Evolutionary conservation across 2,113 vertebrate genomes (phyloP), one percentile per base, ranked within the genome.

Genomic region (Apodemus sylvaticus): DNA sequence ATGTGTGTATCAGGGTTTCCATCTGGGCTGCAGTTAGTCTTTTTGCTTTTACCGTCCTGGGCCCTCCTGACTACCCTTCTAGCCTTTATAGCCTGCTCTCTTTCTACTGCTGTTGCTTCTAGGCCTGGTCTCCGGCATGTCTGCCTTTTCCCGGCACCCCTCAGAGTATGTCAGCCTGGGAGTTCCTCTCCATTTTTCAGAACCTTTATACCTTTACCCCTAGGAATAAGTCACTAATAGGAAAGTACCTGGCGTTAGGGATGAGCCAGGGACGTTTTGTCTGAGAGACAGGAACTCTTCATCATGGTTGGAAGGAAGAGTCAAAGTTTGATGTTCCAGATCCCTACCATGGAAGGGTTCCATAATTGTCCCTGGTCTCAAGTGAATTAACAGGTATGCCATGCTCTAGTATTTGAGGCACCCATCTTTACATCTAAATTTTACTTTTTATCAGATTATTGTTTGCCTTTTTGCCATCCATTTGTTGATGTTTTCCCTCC

Each of bases 261-360:
- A 48, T 87, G 88, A 92, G 24, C 19, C 13, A 14, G 19, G 83
- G 48, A 17, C 14, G 24, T 87, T 94, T 71, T n/a, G 39, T 91
- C 66, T 82, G 92, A 95, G 91, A 90, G 64, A 89, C 39, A 22
- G 3, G 45, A 82, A 19, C 9, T 93, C 53, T 91, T 94, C 2
- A 48, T 42, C 13, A 29, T 31, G 36, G 34, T 81, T 29, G 53
- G 36, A 11, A 79, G 71, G 42, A 90, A 76, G 91, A 36, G 17
- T 31, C 55, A 93, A 77, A 34, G 51, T 86, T 60, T 91, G 66
- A 79, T 89, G 42, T 89, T 95, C 17, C 66, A 55, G 1, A 31
- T 7, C 14, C 42, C 10, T 19, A 4, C 66, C 36, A 73, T 87
- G 78, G 58, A 11, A 81, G 73, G 64, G 68, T 94, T 74, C 78